Conservation (phyloP, 1,140 invertebrate species). For the Philaenus spumarius region DNA sequence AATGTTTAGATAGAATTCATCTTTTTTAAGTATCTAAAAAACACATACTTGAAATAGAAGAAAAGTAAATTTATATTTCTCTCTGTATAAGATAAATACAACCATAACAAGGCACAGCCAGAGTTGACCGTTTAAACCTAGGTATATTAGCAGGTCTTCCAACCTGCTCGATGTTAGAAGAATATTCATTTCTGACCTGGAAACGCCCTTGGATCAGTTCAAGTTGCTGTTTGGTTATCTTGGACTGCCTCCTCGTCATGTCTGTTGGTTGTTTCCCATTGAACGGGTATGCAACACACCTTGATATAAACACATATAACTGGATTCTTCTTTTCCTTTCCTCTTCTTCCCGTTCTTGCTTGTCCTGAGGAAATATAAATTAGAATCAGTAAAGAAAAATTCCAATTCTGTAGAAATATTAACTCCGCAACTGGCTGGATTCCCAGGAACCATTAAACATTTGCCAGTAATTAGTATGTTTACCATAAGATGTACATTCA, state of each 20-base stretch:
- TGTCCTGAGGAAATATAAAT: too few species aligned
- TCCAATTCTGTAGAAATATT: too few species aligned
- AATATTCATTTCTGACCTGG: too few species aligned
- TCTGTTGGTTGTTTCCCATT: slow-evolving; percentile 99
- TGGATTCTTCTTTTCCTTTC: slow-evolving; percentile 89
- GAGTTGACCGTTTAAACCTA: background rate
- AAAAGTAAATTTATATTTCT: background rate
- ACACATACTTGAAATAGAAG: background rate
- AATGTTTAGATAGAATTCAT: too few species aligned
- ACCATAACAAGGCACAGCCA: background rate
- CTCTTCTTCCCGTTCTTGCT: slow-evolving; percentile 84
- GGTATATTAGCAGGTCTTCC: background rate
- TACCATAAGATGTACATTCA: too few species aligned
- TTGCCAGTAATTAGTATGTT: too few species aligned
- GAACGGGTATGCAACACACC: slow-evolving; percentile 98
- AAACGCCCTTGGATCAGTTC: slow-evolving; percentile 93
- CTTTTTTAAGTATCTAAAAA: background rate
- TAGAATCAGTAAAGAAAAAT: too few species aligned
- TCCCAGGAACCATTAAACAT: too few species aligned
- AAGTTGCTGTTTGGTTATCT: slow-evolving; percentile 93
- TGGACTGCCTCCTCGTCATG: slow-evolving; percentile 86
- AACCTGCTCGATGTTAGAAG: background rate
- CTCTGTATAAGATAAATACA: background rate
- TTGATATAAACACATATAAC: slow-evolving; percentile 96
- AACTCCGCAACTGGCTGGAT: too few species aligned